Base-by-base conservation (phyloP, 2,888 invertebrate genomes). In the Cerastoderma edule region DNA sequence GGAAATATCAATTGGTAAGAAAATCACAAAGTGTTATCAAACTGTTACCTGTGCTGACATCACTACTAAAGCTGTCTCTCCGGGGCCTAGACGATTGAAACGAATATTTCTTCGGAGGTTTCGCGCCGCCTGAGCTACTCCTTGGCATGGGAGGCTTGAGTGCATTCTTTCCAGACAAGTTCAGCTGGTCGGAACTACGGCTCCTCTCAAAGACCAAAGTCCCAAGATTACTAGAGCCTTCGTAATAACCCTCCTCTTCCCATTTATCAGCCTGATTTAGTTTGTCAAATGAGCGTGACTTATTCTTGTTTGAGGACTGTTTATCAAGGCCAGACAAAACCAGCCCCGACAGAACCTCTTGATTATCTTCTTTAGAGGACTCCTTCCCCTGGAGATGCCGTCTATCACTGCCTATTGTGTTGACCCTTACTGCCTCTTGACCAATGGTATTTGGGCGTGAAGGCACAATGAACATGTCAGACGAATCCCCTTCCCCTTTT, bases 31-130 rank as follows among this genome's bases (percentile, higher is more conserved):
- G n/a, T n/a, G n/a, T n/a, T n/a, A n/a, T n/a, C n/a, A n/a, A n/a
- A 56, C 10, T 33, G 30, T 32, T 68, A 76, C 80, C 84, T 71
- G 80, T 80, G 65, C 87, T 87, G 16, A 87, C 73, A 24, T 86
- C 86, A 77, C 89, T 89, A 72, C 89, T 88, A 56, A 89, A 75
- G 67, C 89, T 89, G 48, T 88, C 89, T 32, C 87, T 84, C 30
- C 89, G 79, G 81, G 80, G 81, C 50, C 86, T 79, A 75, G 83
- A 78, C 5, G 84, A 70, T 76, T 73, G 63, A 75, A 73, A 22
- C 68, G 76, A 54, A 75, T 76, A 44, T 79, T 83, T 57, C 77
- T 83, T 16, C 71, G 72, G 32, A 57, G 71, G 16, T 74, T 81
- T 48, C n/a, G 24, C 64, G 10, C 80, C 82, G 35, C 74, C 75